Base-by-base conservation (phyloP, 2,113 vertebrate genomes). In the Mionectes macconnelli region DNA sequence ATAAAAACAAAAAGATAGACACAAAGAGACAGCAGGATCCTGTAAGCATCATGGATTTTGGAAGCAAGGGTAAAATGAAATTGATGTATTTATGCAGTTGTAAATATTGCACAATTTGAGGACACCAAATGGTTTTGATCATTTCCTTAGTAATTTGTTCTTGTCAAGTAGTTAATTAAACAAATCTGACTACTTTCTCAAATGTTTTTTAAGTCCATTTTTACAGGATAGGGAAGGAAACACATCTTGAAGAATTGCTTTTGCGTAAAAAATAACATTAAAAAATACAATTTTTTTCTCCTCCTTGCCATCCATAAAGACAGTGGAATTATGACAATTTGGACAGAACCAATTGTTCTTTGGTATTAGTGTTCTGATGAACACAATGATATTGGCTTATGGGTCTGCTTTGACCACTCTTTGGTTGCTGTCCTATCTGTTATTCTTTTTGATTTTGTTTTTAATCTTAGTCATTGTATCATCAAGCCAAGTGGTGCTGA, bases 1-100 rank as follows among this genome's bases (percentile, higher is more conserved):
- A 73, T 90, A 87, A 90, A 96, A 88, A 55, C 86, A 60, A 94
- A 95, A 93, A n/a, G 64, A 59, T 33, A 11, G 39, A 75, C 59
- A 28, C 50, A 76, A 27, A 93, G 90, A 87, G 70, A 83, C 62
- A 88, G 83, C 63, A 57, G 70, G 55, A 83, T 85, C 76, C 56
- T 86, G 64, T 86, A 88, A 93, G 72, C 63, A 50, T 80, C 11
- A 0, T 88, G 33, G 14, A 28, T 73, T 84, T 74, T 84, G 64
- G 83, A 93, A 84, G 27, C 55, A 56, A 92, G 30, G n/a, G 80
- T 86, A 70, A 84, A 90, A 92, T 77, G 25, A 66, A 93, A 63
- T 86, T 94, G 59, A 57, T 28, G 1, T 88, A 80, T 93, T 94
- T 94, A 30, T 67, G 35, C 62, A 63, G 52, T 74, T 74, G 49